Conservation (phyloP, 37 sponge, comb jelly and placozoan genomes). For the Bolinopsis microptera region DNA sequence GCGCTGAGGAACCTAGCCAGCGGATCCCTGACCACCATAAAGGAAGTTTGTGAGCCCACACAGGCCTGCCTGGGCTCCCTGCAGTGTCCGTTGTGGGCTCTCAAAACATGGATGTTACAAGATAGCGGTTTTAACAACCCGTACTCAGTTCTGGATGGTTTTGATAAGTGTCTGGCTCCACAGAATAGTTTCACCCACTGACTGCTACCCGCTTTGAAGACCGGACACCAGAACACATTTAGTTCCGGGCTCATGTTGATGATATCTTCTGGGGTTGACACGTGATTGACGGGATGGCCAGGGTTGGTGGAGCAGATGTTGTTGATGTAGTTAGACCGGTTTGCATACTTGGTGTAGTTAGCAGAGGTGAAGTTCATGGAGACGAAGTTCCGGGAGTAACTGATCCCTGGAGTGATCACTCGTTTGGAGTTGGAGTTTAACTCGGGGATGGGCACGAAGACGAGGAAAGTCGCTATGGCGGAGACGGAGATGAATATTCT, state of each 20-base stretch:
- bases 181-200: slow-evolving; percentile 51
- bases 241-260: background rate
- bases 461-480: background rate
- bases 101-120: slow-evolving; percentile 28
- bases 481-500: background rate
- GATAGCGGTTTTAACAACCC: background rate
- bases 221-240: slow-evolving; percentile 20
- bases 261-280: background rate
- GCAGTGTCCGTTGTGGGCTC: background rate
- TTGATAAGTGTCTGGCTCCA: background rate
- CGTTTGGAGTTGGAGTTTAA: background rate
- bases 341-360: background rate
- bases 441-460: background rate
- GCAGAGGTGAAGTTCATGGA: background rate
- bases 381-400: background rate
- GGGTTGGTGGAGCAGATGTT: background rate
- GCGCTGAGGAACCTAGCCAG: slow-evolving; percentile 19
- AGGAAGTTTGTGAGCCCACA: background rate
- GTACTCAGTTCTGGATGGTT: background rate
- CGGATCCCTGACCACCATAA: slow-evolving; percentile 57
- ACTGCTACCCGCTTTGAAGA: slow-evolving; percentile 31
- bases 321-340: background rate
- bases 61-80: background rate
- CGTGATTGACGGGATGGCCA: background rate
- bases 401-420: background rate